A percentile compares a stretch with the other conserved stretches of the same genome.
These are phyloP conservation scores for Brachionus calyciflorus DNA, from an alignment of 1,140 invertebrate species.

Conservation along the genomic window DNA sequence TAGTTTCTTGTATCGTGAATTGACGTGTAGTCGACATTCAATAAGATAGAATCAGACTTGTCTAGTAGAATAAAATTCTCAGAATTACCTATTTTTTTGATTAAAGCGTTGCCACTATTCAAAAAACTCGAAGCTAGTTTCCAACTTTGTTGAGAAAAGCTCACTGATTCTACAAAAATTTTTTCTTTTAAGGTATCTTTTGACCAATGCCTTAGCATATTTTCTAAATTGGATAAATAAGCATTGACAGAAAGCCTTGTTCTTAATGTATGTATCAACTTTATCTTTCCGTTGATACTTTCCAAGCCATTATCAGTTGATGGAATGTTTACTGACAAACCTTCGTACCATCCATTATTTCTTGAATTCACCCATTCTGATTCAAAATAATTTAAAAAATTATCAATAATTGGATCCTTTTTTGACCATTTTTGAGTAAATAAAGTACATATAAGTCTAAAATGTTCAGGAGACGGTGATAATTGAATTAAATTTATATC, in stretches of 20 bases:
- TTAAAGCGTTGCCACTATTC: background rate
- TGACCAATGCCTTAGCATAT: background rate
- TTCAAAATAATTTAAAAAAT: too few relatives aligned
- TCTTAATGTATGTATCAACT: background rate
- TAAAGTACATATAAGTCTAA: too few relatives aligned
- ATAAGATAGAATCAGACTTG: background rate
- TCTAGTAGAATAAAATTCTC: constrained; percentile 8
- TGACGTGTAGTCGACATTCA: background rate
- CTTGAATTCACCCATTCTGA: too few relatives aligned
- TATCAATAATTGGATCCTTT: too few relatives aligned
- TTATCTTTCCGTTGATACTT: too few relatives aligned
- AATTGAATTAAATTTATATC: too few relatives aligned
- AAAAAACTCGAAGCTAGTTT: background rate
- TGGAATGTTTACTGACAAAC: too few relatives aligned
- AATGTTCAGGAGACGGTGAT: too few relatives aligned
- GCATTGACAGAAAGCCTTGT: background rate
- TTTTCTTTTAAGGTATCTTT: constrained; percentile 9
- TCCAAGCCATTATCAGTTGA: too few relatives aligned
- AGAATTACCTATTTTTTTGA: background rate
- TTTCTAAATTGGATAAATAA: background rate
- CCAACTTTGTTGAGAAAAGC: background rate
- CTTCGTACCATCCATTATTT: too few relatives aligned
- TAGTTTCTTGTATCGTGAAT: too few relatives aligned
- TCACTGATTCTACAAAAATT: background rate
- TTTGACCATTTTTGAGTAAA: too few relatives aligned